A percentile compares a stretch with the other conserved stretches of the same genome.
Evolutionary conservation across 92 coral and sea anemone species (phyloP).

Genomic region (Ricordea florida): DNA sequence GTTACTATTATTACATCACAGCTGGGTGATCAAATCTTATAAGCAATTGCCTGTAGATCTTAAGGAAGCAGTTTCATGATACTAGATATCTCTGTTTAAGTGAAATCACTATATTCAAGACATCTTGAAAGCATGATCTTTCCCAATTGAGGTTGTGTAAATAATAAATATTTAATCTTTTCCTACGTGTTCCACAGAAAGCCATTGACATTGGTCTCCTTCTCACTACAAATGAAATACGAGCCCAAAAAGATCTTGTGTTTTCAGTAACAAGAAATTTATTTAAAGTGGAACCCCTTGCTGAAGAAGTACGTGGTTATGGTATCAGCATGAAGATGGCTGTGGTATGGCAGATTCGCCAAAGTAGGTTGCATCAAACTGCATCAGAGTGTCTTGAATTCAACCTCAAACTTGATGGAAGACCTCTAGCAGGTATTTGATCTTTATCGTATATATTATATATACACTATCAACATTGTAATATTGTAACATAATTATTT

Average conservation of each 20-base stretch:
- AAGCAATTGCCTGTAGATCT: too few relatives aligned
- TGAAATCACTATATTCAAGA: too few relatives aligned
- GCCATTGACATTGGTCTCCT: constrained; percentile 25
- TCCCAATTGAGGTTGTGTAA: too few relatives aligned
- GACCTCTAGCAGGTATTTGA: constrained; percentile 38
- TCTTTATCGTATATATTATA: not conserved
- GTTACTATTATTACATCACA: too few relatives aligned
- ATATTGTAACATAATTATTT: not conserved
- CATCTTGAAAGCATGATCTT: too few relatives aligned
- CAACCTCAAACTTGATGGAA: constrained; percentile 48
- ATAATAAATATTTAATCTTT: too few relatives aligned
- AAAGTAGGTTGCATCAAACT: constrained; percentile 16
- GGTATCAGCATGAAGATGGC: constrained; percentile 20
- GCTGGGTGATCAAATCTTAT: too few relatives aligned
- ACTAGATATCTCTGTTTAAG: too few relatives aligned
- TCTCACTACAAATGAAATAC: constrained; percentile 22
- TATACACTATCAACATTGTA: too few relatives aligned
- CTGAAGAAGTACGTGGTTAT: constrained; percentile 28
- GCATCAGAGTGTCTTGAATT: constrained; percentile 13
- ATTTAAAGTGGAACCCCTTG: constrained; percentile 30
- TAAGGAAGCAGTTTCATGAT: too few relatives aligned
- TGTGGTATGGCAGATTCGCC: constrained; percentile 29
- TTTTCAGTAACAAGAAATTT: constrained; percentile 26
- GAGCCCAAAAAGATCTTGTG: constrained; percentile 44
- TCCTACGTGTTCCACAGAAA: not conserved